A percentile compares a stretch with the other conserved stretches of the same genome.
These are phyloP conservation scores for Apostichopus leukothele DNA, from an alignment of 53 echinoderm and acorn worm species.

Conservation along the genomic window DNA sequence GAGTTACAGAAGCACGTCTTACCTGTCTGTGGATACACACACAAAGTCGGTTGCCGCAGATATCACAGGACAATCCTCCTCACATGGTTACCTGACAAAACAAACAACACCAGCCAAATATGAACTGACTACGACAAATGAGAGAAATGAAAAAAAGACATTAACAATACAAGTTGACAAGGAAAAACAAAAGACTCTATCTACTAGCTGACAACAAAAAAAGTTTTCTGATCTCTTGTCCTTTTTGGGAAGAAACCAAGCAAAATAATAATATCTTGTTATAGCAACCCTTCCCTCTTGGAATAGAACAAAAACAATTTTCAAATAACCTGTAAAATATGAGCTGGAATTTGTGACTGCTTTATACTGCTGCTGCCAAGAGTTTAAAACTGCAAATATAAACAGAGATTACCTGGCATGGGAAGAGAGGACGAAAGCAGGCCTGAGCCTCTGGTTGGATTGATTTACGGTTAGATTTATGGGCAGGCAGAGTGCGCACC, in stretches of 20 bases:
- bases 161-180: too few relatives aligned
- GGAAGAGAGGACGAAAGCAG: neutral
- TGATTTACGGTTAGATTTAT: neutral
- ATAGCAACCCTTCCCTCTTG: neutral
- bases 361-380: neutral
- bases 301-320: neutral
- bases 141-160: too few relatives aligned
- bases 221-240: too few relatives aligned
- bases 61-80: neutral
- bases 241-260: neutral
- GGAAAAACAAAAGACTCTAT: too few relatives aligned
- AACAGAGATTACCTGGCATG: slow-evolving; percentile 5
- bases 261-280: neutral
- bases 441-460: neutral
- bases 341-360: slow-evolving; percentile 24
- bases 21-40: too few relatives aligned
- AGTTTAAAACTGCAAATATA: slow-evolving; percentile 34
- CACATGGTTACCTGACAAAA: slow-evolving; percentile 4
- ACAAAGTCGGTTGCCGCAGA: neutral
- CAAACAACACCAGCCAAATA: neutral
- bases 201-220: too few relatives aligned
- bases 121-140: neutral
- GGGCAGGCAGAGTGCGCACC: neutral
- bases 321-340: slow-evolving; percentile 33
- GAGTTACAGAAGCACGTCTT: too few relatives aligned